A percentile compares a stretch with the other conserved stretches of the same genome.
Conservation (phyloP, 2,888 invertebrate genomes). For the Mystacides longicornis region DNA sequence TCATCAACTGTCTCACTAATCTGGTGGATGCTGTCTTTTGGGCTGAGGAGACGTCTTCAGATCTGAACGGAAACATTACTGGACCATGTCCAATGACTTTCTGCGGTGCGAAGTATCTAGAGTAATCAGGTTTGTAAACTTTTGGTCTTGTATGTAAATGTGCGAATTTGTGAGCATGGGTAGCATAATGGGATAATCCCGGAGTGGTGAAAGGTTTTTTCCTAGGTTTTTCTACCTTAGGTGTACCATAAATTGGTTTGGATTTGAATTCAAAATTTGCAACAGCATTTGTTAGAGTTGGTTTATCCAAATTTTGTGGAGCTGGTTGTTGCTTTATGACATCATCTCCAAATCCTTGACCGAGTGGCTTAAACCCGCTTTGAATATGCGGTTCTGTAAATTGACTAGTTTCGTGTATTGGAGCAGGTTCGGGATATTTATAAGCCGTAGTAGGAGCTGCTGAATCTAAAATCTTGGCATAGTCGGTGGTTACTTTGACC, state of each 20-base stretch:
- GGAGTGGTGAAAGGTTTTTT: slow-evolving; percentile 41
- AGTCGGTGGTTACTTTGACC: neutral
- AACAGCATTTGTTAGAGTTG: slow-evolving; percentile 19
- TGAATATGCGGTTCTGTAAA: slow-evolving; percentile 23
- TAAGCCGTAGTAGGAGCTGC: neutral
- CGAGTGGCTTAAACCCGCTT: slow-evolving; percentile 24
- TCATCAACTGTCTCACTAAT: slow-evolving; percentile 22
- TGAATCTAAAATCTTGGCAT: neutral
- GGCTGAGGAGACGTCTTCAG: slow-evolving; percentile 12
- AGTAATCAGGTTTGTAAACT: slow-evolving; percentile 20
- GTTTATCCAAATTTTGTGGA: slow-evolving; percentile 36
- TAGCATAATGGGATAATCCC: slow-evolving; percentile 42
- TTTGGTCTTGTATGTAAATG: slow-evolving; percentile 6
- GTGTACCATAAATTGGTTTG: slow-evolving; percentile 22
- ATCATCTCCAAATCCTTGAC: slow-evolving; percentile 27
- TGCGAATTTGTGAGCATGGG: slow-evolving; percentile 18
- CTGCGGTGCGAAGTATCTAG: slow-evolving; percentile 18
- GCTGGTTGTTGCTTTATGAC: slow-evolving; percentile 28
- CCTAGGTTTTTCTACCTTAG: slow-evolving; percentile 32
- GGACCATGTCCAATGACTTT: slow-evolving; percentile 16
- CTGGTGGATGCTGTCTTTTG: slow-evolving; percentile 24
- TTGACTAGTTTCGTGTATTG: slow-evolving; percentile 5
- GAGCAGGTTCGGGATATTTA: neutral
- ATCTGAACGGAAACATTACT: slow-evolving; percentile 19
- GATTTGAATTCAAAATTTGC: slow-evolving; percentile 29